Base-by-base conservation (phyloP, 1,140 invertebrate genomes). In the Drosophila athabasca region DNA sequence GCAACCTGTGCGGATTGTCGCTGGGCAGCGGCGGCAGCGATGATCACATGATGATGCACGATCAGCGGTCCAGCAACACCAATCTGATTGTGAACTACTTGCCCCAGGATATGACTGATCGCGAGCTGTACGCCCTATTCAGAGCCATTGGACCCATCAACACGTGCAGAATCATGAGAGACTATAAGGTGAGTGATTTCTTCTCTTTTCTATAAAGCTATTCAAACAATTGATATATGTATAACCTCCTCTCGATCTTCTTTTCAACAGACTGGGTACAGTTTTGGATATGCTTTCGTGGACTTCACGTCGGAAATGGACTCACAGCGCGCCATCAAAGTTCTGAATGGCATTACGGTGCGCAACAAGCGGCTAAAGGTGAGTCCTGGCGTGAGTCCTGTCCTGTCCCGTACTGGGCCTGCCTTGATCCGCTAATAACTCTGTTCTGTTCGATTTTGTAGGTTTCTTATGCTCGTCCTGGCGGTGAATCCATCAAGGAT, bases 71-170 rank as follows among this genome's bases (percentile, higher is more conserved):
- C 19, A 90, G 87, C 76, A 91, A 90, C 43, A 96, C 97, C 9
- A 98, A 98, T 93, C 93, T 99, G 62, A 99, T 99, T 67, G 96
- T 99, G 76, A 99, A 99, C 93, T 99, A 99, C 91, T 94, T 99
- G 68, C 98, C 98, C 9, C 98, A 99, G 92, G 96, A 94, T 73
- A 96, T 98, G 93, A 96, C 96, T 1, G 97, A 98, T 90, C 96
- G 97, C 79, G 97, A 98, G 81, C 94, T 99, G 35, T 96, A 95
- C 90, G 95, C 95, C 58, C 94, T 99, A 92, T 99, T 99, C 91
- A 94, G 95, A 58, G 95, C 95, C 19, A 95, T 97, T 75, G 97
- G 97, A 52, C 95, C 95, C 6, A 94, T 99, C 45, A 97, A 98
- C 87, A 96, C 95, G 62, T 97, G 97, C 88, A 95, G 97, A 78